Evolutionary conservation across 2,113 vertebrate species (phyloP).

Genomic region (Menura novaehollandiae): DNA sequence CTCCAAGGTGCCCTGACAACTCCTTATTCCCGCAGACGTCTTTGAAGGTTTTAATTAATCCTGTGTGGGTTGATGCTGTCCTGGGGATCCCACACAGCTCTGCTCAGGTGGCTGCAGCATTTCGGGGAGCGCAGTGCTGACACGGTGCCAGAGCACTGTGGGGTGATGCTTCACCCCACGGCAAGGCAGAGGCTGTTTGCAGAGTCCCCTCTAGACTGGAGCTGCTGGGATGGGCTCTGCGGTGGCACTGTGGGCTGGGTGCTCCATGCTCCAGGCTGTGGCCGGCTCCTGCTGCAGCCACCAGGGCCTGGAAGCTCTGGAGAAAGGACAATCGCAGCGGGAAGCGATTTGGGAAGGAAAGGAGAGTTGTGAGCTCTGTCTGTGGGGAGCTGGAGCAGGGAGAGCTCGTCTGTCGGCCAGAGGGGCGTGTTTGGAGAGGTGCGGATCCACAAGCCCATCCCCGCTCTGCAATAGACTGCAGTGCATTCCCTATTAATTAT

Average conservation of each 20-base stretch:
- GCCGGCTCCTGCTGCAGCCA: neutral
- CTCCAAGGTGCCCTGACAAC: neutral
- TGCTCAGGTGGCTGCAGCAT: accelerated
- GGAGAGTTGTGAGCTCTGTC: neutral
- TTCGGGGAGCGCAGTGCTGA: accelerated
- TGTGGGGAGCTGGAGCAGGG: neutral
- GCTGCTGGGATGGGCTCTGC: neutral
- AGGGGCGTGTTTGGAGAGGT: neutral
- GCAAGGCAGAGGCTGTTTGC: neutral
- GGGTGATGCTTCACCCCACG: accelerated
- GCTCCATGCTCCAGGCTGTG: neutral
- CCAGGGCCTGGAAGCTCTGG: neutral
- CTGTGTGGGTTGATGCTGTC: accelerated
- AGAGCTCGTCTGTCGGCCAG: neutral
- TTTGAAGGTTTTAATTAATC: neutral
- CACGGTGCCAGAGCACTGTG: neutral
- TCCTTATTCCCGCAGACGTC: neutral
- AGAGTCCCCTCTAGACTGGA: neutral
- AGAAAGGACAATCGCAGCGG: accelerated
- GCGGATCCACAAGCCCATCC: neutral
- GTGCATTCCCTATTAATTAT: slow-evolving; percentile 58
- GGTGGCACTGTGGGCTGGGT: accelerated
- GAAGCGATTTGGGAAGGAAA: neutral
- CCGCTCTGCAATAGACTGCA: slow-evolving; percentile 39
- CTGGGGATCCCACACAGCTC: neutral